Evolutionary conservation across 2,113 vertebrate genomes (phyloP), one percentile per base, ranked within the genome.

Genomic region (Cervus canadensis): DNA sequence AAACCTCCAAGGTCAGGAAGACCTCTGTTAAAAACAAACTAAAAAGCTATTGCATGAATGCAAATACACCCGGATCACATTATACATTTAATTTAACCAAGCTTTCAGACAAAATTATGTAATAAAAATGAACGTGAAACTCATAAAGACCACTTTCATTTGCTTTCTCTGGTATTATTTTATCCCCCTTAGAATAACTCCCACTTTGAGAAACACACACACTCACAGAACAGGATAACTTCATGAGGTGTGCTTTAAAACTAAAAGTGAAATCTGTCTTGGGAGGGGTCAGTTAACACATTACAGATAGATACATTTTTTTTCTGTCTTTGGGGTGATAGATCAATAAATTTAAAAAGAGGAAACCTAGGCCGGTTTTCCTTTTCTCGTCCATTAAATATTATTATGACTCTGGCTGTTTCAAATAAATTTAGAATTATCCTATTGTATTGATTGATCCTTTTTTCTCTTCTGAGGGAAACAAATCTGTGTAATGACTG

Each of bases 1-100:
- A 62, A 36, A 23, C n/a, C 57, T 78, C 71, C 96, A 97, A 98
- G 95, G 94, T 96, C 91, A 96, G 76, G 25, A 59, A 96, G 67
- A 96, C 28, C 87, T 87, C 91, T 78, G 52, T 74, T 83, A 95
- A 88, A 94, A 97, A 86, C 56, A 94, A 94, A 64, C 60, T 60
- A 4, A 84, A 89, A 97, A 94, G n/a, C 81, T 50, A n/a, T 3
- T 87, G 40, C 36, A 71, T 67, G 52, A 62, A 60, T 82, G 43
- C 59, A 86, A 86, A 88, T 84, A 94, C 28, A 92, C 16, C 23
- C 60, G 83, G 81, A 59, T 94, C 76, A 89, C 4, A 79, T 89
- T 86, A 92, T 30, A 33, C 28, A 87, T 40, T 60, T 95, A 97
- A 97, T 94, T 98, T 89, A 97, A 95, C 74, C 79, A 93, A 91